These are phyloP conservation scores for Pammene fasciana DNA, from an alignment of 2,888 invertebrate species.

Conservation along the genomic window DNA sequence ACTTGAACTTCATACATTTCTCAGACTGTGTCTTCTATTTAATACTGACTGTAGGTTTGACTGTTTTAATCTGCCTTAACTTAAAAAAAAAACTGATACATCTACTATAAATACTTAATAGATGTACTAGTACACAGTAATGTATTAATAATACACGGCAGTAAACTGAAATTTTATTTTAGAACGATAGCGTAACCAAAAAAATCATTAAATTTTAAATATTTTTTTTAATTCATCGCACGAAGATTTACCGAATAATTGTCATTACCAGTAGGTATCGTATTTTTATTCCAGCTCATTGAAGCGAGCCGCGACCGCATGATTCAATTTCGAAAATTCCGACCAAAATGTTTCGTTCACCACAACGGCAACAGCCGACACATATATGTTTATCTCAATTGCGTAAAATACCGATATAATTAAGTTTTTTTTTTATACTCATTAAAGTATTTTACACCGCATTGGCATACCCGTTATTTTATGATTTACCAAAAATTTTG, in stretches of 20 bases:
- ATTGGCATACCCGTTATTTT: no score
- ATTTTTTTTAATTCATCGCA: neutral
- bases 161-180: no score
- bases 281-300: constrained; percentile 23
- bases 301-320: constrained; percentile 15
- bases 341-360: constrained; percentile 6
- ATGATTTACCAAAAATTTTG: neutral
- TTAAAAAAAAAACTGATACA: no score
- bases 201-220: no score
- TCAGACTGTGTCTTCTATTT: no score
- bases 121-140: no score
- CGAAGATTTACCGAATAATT: constrained; percentile 1
- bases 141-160: no score
- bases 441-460: neutral
- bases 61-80: no score
- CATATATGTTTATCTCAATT: constrained; percentile 15
- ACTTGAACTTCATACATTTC: no score
- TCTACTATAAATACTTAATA: no score
- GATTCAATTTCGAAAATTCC: constrained; percentile 24
- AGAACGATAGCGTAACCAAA: no score
- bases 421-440: neutral
- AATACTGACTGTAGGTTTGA: no score
- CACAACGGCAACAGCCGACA: constrained; percentile 9
- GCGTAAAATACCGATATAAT: neutral
- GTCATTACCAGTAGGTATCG: constrained; percentile 11